phyloP scores from a whole-genome alignment of 2,113 vertebrate species.

The Paedocypris sp. region DNA sequence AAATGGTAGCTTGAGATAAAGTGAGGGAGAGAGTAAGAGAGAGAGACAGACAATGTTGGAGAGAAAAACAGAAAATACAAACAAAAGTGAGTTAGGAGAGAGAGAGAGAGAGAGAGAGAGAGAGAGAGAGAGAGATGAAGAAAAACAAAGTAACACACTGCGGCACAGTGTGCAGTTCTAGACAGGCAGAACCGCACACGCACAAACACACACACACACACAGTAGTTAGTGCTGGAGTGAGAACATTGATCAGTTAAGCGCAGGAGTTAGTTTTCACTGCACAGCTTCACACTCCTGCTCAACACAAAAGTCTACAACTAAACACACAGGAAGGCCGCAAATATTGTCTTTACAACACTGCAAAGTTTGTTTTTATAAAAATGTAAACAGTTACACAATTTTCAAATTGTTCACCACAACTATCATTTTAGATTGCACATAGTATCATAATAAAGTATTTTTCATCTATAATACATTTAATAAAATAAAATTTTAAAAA shows the following conservation, averaged over 20 bases:
- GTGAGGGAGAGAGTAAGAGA: background rate
- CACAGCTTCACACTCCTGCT: no score
- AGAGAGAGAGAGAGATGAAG: constrained; percentile 24
- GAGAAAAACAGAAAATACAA: constrained; percentile 48
- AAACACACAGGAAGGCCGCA: no score
- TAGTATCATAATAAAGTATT: no score
- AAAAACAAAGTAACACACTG: constrained; percentile 27
- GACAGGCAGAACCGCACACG: constrained; percentile 9
- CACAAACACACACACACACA: constrained; percentile 26
- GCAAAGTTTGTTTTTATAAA: no score
- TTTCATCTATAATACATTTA: no score
- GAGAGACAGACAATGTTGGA: constrained; percentile 4
- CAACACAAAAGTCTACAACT: no score
- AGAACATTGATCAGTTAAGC: constrained; percentile 18
- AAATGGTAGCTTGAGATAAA: background rate
- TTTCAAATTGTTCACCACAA: no score
- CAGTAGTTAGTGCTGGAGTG: constrained; percentile 13
- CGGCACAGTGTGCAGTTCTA: no score
- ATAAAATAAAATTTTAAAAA: background rate
- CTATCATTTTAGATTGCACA: no score
- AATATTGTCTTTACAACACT: no score
- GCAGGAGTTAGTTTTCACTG: no score
- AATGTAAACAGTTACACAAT: no score
- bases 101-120: constrained; percentile 19
- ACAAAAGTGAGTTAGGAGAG: background rate